Percentiles rank a stretch among this genome's conserved stretches.
phyloP scores from a whole-genome alignment of 1,140 invertebrate species.

The Sitophilus oryzae region DNA sequence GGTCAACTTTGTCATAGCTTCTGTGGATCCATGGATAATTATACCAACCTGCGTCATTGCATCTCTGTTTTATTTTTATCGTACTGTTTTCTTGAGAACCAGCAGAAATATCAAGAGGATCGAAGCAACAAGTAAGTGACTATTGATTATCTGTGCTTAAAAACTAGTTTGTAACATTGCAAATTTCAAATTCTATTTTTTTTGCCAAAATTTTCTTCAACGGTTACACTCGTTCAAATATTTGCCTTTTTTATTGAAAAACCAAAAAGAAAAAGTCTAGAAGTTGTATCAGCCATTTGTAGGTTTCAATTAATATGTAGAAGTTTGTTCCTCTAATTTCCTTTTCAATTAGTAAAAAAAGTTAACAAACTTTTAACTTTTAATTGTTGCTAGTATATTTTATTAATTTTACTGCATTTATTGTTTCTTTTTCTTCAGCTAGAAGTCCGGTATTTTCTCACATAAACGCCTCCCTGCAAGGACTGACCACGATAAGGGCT shows the following conservation, averaged over 20 bases:
- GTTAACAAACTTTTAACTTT: conserved; percentile 3
- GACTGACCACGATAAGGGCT: conserved; percentile 83
- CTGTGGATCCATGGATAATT: conserved; percentile 56
- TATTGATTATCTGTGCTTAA: background rate
- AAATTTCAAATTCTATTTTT: no score
- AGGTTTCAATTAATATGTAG: no score
- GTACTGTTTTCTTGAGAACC: conserved; percentile 73
- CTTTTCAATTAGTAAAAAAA: no score
- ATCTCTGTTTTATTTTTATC: conserved; percentile 56
- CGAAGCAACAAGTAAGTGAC: conserved; percentile 77
- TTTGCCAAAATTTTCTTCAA: no score
- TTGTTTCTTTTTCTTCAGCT: conserved; percentile 45
- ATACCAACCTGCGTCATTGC: conserved; percentile 54
- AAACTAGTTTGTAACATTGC: background rate
- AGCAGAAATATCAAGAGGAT: conserved; percentile 81
- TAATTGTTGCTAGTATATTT: no score
- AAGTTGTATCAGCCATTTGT: no score
- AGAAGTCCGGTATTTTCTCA: conserved; percentile 82
- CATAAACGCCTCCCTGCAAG: conserved; percentile 80
- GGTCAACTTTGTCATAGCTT: conserved; percentile 47
- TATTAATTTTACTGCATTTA: no score
- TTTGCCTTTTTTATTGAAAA: no score
- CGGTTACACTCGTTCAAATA: no score
- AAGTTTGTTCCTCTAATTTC: no score
- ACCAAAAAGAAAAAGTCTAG: no score